Conservation (phyloP, 2,888 invertebrate genomes). For the Epirrita christyi region DNA sequence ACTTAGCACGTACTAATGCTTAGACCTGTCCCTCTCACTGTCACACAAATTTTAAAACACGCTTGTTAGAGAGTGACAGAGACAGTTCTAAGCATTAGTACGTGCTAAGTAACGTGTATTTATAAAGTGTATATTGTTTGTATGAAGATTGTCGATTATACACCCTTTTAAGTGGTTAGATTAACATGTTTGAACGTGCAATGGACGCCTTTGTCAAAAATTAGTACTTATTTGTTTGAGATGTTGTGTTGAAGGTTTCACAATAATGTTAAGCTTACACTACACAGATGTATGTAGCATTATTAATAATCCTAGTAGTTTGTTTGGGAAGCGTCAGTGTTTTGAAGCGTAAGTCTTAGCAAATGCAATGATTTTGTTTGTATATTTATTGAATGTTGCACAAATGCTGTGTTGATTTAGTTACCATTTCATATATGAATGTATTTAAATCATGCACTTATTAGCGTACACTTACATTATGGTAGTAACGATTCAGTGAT, state of each 20-base stretch:
- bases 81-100: no score
- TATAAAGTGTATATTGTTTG: no score
- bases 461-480: constrained; percentile 26
- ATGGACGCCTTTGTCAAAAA: neutral
- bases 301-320: constrained; percentile 10
- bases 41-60: no score
- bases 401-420: constrained; percentile 58
- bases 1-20: no score
- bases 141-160: no score
- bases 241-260: constrained; percentile 8
- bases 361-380: constrained; percentile 20
- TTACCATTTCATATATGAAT: constrained; percentile 68
- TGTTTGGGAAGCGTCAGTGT: constrained; percentile 24
- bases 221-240: constrained; percentile 39
- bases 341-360: constrained; percentile 13
- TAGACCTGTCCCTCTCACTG: no score
- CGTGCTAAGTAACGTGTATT: no score
- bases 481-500: constrained; percentile 60
- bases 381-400: constrained; percentile 47
- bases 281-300: constrained; percentile 18
- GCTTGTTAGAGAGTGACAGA: no score
- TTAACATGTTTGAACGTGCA: neutral
- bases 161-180: no score
- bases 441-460: constrained; percentile 52
- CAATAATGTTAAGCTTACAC: constrained; percentile 22